Evolutionary conservation across 2,797 vertebrate species (phyloP).

Genomic region (Prunella strophiata): DNA sequence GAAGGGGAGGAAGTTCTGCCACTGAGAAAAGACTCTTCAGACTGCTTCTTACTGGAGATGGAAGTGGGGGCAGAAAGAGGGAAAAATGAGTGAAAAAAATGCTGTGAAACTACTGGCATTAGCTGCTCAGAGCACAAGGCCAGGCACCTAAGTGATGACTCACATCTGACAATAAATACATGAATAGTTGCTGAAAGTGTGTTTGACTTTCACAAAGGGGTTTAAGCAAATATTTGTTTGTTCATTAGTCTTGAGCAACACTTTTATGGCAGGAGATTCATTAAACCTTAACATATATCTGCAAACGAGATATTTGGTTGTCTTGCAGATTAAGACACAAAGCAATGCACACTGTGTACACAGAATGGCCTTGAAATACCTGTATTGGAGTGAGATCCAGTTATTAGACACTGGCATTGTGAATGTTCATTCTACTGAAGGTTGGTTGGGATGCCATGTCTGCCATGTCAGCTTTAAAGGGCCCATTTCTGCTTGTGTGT

Average conservation of each 20-base stretch:
- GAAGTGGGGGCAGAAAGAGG: neutral
- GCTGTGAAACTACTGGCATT: conserved; percentile 44
- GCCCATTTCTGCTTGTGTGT: neutral
- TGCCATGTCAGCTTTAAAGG: conserved; percentile 48
- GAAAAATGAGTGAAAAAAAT: conserved; percentile 60
- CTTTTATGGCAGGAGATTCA: conserved; percentile 75
- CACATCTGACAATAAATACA: conserved; percentile 75
- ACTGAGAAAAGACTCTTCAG: conserved; percentile 58
- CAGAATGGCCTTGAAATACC: conserved; percentile 74
- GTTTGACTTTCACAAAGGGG: conserved; percentile 79
- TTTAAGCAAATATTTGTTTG: conserved; percentile 80
- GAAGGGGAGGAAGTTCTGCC: conserved; percentile 65
- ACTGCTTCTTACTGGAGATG: conserved; percentile 67
- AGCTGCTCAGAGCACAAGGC: conserved; percentile 66
- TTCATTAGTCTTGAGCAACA: conserved; percentile 78
- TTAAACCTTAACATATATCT: conserved; percentile 77
- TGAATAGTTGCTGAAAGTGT: conserved; percentile 78
- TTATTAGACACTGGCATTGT: conserved; percentile 68
- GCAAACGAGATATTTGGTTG: conserved; percentile 60
- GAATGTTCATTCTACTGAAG: conserved; percentile 71
- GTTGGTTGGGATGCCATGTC: conserved; percentile 14
- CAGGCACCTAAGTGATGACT: conserved; percentile 74
- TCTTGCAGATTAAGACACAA: conserved; percentile 76
- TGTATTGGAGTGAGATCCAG: conserved; percentile 75
- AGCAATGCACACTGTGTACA: conserved; percentile 60